Evolutionary conservation across 1,140 invertebrate genomes (phyloP).

Genomic region (Melipona quadrifasciata): DNA sequence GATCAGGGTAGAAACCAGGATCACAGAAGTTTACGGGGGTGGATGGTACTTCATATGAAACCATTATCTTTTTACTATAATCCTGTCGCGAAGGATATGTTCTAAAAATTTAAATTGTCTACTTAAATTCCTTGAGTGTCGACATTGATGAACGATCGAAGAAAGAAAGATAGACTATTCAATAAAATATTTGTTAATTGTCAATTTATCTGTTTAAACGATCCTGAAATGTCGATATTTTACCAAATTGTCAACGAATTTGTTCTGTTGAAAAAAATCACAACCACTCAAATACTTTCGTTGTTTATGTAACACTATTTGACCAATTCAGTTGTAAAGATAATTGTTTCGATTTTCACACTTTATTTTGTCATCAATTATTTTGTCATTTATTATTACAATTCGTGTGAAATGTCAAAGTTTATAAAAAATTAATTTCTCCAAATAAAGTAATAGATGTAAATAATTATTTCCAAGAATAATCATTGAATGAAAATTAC

Average conservation of each 20-base stretch:
- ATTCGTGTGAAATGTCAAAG: neutral
- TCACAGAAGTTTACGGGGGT: conserved; percentile 60
- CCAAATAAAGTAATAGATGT: neutral
- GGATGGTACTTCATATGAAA: neutral
- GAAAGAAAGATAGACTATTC: neutral
- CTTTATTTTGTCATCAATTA: too few relatives aligned
- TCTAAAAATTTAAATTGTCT: neutral
- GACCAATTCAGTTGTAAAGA: neutral
- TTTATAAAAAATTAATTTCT: neutral
- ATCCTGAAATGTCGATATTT: neutral
- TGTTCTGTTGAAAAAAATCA: neutral
- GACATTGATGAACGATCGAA: neutral
- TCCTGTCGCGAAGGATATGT: too few relatives aligned
- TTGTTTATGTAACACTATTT: neutral
- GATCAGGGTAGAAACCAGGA: conserved; percentile 69
- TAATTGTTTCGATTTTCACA: neutral
- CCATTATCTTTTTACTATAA: neutral
- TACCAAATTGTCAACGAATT: too few relatives aligned
- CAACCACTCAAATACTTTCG: neutral
- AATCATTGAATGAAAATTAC: neutral
- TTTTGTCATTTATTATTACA: neutral
- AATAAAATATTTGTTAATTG: neutral
- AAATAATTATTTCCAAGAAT: neutral
- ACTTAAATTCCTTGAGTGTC: neutral
- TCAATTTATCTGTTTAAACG: neutral